Evolutionary conservation across 2,113 vertebrate species (phyloP).

Genomic region (Monopterus albus): DNA sequence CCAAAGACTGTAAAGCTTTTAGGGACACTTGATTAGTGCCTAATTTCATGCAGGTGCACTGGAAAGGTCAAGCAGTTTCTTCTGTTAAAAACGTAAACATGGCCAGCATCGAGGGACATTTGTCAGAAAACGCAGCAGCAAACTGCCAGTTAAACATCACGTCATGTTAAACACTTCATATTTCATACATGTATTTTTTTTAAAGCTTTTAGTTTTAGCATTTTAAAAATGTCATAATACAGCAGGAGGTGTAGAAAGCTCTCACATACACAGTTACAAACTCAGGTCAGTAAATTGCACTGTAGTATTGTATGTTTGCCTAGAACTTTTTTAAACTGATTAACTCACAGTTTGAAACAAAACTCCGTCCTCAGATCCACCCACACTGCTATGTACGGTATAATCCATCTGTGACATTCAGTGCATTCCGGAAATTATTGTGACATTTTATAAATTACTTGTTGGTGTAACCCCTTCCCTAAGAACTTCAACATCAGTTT

Average conservation of each 20-base stretch:
- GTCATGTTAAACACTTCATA: background rate
- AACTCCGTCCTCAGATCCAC: too few relatives aligned
- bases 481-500: background rate
- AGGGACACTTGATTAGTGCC: slow-evolving; percentile 33
- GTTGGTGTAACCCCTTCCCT: background rate
- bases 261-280: too few relatives aligned
- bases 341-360: background rate
- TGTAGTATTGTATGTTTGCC: too few relatives aligned
- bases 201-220: too few relatives aligned
- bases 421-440: background rate
- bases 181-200: too few relatives aligned
- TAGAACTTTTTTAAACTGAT: too few relatives aligned
- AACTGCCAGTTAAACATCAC: too few relatives aligned
- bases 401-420: background rate
- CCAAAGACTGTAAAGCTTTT: slow-evolving; percentile 23
- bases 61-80: slow-evolving; percentile 36
- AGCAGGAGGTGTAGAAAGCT: too few relatives aligned
- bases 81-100: slow-evolving; percentile 15
- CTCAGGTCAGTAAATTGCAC: too few relatives aligned
- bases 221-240: too few relatives aligned
- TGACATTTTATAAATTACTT: background rate
- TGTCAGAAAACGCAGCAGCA: too few relatives aligned
- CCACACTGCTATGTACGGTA: too few relatives aligned
- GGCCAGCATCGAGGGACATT: background rate
- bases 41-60: slow-evolving; percentile 36